Base-by-base conservation (phyloP, 2,113 vertebrate genomes). In the Spermophilus dauricus region DNA sequence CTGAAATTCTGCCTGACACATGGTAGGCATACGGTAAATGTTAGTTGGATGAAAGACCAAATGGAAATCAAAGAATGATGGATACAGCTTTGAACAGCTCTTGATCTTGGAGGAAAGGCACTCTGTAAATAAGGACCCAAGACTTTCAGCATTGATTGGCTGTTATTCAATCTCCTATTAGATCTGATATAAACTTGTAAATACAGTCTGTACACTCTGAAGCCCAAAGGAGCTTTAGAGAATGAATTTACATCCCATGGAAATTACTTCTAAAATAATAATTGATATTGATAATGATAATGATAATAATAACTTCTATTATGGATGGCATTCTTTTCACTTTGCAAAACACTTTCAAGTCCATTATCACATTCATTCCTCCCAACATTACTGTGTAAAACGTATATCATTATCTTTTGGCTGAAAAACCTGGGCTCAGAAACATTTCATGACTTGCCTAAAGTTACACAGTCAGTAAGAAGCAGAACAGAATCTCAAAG, bases 241-340 rank as follows among this genome's bases (percentile, higher is more conserved):
- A 78, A 12, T 24, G 8, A 78, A 94, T 84, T 96, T 89, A 51
- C 0, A 48, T 17, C 26, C 39, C 30, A 30, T 63, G 42, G 78
- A 78, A 95, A 83, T 94, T 56, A 94, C 70, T 98, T 91, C 30
- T 92, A 94, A 97, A 96, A 92, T 87, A 97, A 96, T 86, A 92
- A 96, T 89, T 69, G 42, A 72, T 91, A 81, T 73, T 61, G 80
- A 76, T 77, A 86, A 86, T 69, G 51, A 72, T 91, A 81, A 78
- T 61, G 80, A 76, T 77, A 86, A 86, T 92, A 92, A 83, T 89
- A 95, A 84, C 32, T 45, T 87, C 63, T 58, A 83, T 95, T 88
- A 89, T 48, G 53, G 37, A 42, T 37, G 42, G 77, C 39, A 22
- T 82, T 92, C 77, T 82, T 96, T 82, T 81, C 42, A 77, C 81